A percentile compares a stretch with the other conserved stretches of the same genome.
Conservation (phyloP, 2,888 invertebrate genomes). For the Punctoribates punctum region DNA sequence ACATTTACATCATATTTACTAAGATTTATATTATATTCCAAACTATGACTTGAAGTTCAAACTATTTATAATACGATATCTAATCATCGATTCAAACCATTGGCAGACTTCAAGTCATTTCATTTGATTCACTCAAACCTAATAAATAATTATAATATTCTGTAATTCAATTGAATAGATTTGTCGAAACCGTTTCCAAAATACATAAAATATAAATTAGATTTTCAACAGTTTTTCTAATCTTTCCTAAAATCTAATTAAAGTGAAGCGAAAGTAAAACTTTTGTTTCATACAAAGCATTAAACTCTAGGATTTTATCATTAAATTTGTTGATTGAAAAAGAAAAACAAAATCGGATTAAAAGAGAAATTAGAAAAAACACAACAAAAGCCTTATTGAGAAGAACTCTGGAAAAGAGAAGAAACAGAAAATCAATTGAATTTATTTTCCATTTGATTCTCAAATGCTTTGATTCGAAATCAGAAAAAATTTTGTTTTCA, state of each 20-base stretch:
- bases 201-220: background rate
- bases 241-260: background rate
- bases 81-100: conserved; percentile 28
- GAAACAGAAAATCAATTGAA: background rate
- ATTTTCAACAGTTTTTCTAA: background rate
- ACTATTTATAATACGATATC: conserved; percentile 26
- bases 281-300: background rate
- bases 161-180: background rate
- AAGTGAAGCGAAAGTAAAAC: background rate
- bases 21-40: conserved; percentile 23
- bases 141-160: background rate
- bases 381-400: background rate
- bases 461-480: background rate
- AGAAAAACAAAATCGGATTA: conserved; percentile 14
- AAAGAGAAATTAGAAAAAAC: background rate
- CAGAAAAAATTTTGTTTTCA: conserved; percentile 17
- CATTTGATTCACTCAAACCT: background rate
- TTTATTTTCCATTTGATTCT: background rate
- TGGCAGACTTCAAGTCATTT: background rate
- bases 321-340: background rate
- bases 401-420: background rate
- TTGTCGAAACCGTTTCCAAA: background rate
- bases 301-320: background rate
- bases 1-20: conserved; percentile 33
- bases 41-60: background rate